Evolutionary conservation across 2,113 vertebrate genomes (phyloP), one percentile per base, ranked within the genome.

Genomic region (Sakesphorus luctuosus): DNA sequence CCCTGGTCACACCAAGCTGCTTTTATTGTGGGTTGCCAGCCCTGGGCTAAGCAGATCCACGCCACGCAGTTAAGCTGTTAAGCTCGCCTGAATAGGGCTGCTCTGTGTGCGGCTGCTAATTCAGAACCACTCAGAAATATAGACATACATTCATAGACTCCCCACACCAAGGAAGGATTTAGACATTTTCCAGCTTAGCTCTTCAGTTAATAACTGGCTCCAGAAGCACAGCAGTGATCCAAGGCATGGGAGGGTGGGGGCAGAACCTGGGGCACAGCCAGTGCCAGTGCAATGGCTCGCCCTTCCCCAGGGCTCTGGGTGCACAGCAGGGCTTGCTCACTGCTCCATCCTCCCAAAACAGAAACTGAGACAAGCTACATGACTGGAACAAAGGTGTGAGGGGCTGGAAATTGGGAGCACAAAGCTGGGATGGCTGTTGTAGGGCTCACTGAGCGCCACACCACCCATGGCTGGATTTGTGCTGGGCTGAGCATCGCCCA

Each of bases 41-140:
- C 46, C 82, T 18, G 26, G 20, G 89, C 72, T 88, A 92, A 94
- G 92, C 83, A 95, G 89, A 82, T 87, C 71, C 53, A 52, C 2
- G 15, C 44, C 40, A 40, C 62, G 28, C 23, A 11, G 38, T 52
- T 94, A 92, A 94, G 95, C 95, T 58, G 84, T 79, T 91, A 95
- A 94, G 77, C 87, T 84, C 2, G 19, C 83, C 84, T 94, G 80
- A 94, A 93, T 8, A 55, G 84, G 44, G 65, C 65, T 69, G 84
- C 46, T 83, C 94, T 86, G 86, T 35, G 62, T 25, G 58, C 77
- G 9, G 84, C 92, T 84, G 74, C 93, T 78, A 85, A 13, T 59
- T 56, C 10, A 17, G 36, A 76, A 13, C 68, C 1, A 7, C 85
- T 61, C 58, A 47, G 12, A 81, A 78, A 58, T 13, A 56, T 0